Conservation (phyloP, 2,113 vertebrate genomes). For the Leucopsar rothschildi region DNA sequence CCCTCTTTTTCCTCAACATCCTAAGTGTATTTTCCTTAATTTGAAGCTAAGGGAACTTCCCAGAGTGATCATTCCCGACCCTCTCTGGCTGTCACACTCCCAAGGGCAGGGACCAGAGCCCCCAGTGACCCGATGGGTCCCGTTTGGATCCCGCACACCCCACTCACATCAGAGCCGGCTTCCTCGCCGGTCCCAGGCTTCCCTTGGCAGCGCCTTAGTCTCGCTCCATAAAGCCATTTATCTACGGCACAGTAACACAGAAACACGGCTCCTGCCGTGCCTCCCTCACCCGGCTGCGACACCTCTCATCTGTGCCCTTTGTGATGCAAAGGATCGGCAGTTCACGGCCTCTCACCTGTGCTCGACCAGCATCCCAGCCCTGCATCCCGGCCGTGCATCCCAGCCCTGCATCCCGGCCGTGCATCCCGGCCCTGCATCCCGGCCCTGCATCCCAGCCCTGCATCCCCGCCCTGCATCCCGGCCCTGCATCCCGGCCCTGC, state of each 20-base stretch:
- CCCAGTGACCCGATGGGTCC: fast-evolving
- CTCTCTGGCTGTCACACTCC: fast-evolving
- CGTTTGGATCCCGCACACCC: fast-evolving
- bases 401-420: too few relatives aligned
- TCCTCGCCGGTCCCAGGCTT: not conserved
- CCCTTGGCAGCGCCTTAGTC: not conserved
- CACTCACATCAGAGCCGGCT: not conserved
- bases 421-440: too few relatives aligned
- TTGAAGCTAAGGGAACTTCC: fast-evolving
- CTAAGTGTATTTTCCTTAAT: not conserved
- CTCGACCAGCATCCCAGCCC: fast-evolving
- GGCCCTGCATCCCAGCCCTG: too few relatives aligned
- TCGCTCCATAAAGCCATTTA: not conserved
- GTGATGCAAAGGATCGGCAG: fast-evolving
- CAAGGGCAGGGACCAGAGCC: not conserved
- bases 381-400: not conserved
- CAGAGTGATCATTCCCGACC: fast-evolving
- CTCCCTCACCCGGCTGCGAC: fast-evolving
- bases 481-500: not conserved
- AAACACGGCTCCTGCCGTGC: fast-evolving
- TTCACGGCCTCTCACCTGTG: not conserved
- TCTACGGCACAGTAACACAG: not conserved
- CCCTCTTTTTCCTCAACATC: not conserved
- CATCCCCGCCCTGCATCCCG: not conserved
- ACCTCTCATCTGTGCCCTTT: not conserved